Conservation (phyloP, 1,140 invertebrate genomes). For the Papilio machaon region DNA sequence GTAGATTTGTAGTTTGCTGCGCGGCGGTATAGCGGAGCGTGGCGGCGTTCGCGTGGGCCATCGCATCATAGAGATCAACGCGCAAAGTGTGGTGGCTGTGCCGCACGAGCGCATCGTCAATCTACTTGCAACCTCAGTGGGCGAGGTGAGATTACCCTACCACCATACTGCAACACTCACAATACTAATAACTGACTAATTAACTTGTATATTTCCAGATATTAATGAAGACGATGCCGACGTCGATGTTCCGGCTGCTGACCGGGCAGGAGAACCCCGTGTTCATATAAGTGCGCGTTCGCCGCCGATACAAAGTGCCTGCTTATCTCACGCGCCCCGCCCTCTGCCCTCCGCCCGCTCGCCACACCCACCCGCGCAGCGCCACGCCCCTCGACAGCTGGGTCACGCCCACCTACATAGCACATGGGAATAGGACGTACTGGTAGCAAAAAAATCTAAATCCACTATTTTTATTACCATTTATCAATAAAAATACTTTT, state of each 20-base stretch:
- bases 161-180: not conserved
- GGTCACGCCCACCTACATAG: not conserved
- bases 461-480: slow-evolving; percentile 23
- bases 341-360: slow-evolving; percentile 20
- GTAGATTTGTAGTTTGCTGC: slow-evolving; percentile 97
- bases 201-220: slow-evolving; percentile 87
- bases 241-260: slow-evolving; percentile 99
- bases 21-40: slow-evolving; percentile 98
- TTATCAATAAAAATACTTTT: not conserved
- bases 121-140: slow-evolving; percentile 98
- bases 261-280: slow-evolving; percentile 99
- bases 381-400: slow-evolving; percentile 1
- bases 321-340: slow-evolving; percentile 55
- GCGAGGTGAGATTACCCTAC: slow-evolving; percentile 88
- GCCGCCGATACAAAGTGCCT: slow-evolving; percentile 73
- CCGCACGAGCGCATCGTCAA: slow-evolving; percentile 99
- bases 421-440: not conserved
- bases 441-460: not conserved
- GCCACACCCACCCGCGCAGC: slow-evolving; percentile 2
- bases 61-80: slow-evolving; percentile 99
- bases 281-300: slow-evolving; percentile 91
- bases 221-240: slow-evolving; percentile 99
- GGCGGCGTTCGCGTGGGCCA: slow-evolving; percentile 99
- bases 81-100: slow-evolving; percentile 99
- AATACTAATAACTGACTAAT: not conserved